A percentile compares a stretch with the other conserved stretches of the same genome.
These are phyloP conservation scores for Entomobrya proxima DNA, from an alignment of 2,888 invertebrate species.

Conservation along the genomic window DNA sequence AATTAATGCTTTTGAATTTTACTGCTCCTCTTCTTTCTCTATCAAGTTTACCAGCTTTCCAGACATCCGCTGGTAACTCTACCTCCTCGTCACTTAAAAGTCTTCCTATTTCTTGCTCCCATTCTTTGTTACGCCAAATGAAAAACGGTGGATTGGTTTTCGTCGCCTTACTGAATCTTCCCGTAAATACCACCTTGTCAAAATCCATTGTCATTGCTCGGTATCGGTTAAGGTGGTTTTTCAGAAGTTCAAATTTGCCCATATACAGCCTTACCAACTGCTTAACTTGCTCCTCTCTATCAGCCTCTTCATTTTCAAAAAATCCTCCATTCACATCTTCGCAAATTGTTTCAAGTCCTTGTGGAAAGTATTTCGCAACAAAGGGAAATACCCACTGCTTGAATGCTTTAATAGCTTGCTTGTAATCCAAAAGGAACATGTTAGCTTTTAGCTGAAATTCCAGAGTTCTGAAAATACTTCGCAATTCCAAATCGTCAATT, in stretches of 20 bases:
- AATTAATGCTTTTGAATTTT: not conserved
- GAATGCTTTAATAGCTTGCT: not conserved
- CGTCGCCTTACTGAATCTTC: not conserved
- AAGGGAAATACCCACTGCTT: not conserved
- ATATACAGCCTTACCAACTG: too few relatives aligned
- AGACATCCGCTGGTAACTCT: not conserved
- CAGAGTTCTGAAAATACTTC: not conserved
- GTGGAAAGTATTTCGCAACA: not conserved
- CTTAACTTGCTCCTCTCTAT: too few relatives aligned
- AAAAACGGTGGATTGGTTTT: not conserved
- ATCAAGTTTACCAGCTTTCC: not conserved
- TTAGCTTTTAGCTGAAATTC: not conserved
- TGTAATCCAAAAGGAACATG: not conserved
- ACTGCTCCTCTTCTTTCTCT: not conserved
- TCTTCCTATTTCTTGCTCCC: not conserved
- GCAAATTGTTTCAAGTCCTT: not conserved
- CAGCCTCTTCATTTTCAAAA: too few relatives aligned
- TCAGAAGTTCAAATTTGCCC: too few relatives aligned
- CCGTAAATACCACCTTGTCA: too few relatives aligned
- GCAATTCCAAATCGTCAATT: not conserved
- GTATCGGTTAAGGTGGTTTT: too few relatives aligned
- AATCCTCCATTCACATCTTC: not conserved
- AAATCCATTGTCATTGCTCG: too few relatives aligned
- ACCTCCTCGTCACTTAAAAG: not conserved
- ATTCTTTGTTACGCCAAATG: not conserved